Percentiles rank a stretch among this genome's conserved stretches.
Evolutionary conservation across 2,113 vertebrate species (phyloP).

Genomic region (Spheniscus mendiculus): DNA sequence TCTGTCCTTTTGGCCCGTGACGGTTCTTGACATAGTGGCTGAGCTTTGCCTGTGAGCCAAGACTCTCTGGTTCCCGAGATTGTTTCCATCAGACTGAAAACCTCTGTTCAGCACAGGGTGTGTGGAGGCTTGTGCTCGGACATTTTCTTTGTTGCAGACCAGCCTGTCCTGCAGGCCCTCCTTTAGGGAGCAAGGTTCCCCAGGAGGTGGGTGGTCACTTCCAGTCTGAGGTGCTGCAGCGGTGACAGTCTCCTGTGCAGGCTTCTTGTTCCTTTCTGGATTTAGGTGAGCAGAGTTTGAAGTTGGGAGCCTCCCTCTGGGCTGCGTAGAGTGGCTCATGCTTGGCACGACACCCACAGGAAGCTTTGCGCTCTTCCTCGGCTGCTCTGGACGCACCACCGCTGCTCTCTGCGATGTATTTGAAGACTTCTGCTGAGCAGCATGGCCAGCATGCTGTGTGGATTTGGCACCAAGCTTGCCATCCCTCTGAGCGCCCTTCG

Average conservation of each 20-base stretch:
- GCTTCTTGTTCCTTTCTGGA: neutral
- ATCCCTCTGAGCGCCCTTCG: neutral
- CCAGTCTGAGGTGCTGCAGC: neutral
- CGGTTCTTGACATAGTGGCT: neutral
- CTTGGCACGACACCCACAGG: neutral
- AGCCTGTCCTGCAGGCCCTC: neutral
- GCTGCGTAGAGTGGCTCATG: neutral
- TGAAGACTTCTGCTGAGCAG: neutral
- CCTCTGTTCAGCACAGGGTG: too few species aligned
- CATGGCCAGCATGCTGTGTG: neutral
- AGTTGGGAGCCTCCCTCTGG: neutral
- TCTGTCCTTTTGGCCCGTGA: neutral
- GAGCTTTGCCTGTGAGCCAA: neutral
- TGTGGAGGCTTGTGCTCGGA: neutral
- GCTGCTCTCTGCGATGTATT: neutral
- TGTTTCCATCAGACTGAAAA: neutral
- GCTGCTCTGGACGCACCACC: neutral
- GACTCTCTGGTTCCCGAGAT: neutral
- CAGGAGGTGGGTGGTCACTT: neutral
- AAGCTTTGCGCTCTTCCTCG: neutral
- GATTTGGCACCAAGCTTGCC: neutral
- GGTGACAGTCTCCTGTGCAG: neutral
- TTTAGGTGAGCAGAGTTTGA: neutral
- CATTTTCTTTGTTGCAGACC: constrained; percentile 48
- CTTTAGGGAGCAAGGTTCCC: neutral